phyloP scores from a whole-genome alignment of 2,113 vertebrate species.

The Acrocephalus kingi region DNA sequence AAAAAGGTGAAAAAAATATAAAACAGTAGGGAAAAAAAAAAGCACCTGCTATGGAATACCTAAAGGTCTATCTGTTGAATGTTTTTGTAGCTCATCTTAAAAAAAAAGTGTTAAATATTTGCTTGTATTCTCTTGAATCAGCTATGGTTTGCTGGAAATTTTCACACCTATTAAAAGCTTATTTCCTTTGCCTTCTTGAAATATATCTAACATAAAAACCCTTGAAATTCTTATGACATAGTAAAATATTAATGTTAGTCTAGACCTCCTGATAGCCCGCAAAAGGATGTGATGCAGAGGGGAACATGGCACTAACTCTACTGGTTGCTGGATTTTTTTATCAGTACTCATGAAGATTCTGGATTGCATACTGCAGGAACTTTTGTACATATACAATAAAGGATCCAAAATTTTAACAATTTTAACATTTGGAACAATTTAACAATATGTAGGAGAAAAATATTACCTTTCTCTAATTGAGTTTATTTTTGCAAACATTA shows the following conservation, averaged over 20 bases:
- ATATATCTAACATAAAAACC: neutral
- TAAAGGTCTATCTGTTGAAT: neutral
- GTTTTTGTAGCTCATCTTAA: neutral
- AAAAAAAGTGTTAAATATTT: neutral
- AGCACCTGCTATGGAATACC: neutral
- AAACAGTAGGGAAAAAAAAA: accelerated
- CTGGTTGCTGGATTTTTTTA: neutral
- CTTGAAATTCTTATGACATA: neutral
- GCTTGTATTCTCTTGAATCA: neutral
- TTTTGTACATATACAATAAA: neutral
- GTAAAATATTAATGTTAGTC: neutral
- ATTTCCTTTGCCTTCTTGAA: neutral
- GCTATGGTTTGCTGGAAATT: neutral
- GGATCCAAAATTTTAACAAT: neutral
- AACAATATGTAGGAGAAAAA: neutral
- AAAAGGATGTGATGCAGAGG: neutral
- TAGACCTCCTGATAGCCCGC: neutral
- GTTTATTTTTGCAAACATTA: neutral
- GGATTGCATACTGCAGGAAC: neutral
- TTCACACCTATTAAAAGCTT: neutral
- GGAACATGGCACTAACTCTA: neutral
- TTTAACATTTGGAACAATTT: neutral
- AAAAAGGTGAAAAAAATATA: neutral
- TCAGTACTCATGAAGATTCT: neutral
- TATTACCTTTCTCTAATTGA: neutral